Evolutionary conservation across 2,113 vertebrate species (phyloP).

Genomic region (Onychorhynchus coronatus): DNA sequence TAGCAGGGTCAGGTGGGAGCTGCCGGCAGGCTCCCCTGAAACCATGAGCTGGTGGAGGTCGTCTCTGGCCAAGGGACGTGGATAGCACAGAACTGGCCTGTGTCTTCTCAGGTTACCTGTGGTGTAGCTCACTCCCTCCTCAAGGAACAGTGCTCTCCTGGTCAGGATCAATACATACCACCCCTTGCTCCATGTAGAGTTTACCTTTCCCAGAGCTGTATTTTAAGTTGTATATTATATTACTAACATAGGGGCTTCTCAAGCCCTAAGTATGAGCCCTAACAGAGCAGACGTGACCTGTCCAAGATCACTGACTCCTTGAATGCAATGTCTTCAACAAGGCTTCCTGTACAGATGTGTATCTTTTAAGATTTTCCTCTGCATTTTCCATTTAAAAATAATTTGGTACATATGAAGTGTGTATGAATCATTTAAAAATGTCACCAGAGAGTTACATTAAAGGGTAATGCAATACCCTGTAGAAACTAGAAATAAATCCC

Average conservation of each 20-base stretch:
- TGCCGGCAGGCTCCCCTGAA: not conserved
- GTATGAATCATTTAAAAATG: slow-evolving; percentile 38
- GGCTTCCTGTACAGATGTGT: not conserved
- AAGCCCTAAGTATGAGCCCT: not conserved
- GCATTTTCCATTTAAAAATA: slow-evolving; percentile 9
- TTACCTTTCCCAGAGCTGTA: not conserved
- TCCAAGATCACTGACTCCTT: rapidly evolving
- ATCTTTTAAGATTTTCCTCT: not conserved
- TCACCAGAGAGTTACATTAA: slow-evolving; percentile 24
- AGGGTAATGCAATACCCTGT: not conserved
- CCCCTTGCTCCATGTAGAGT: not conserved
- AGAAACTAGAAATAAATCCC: slow-evolving; percentile 23
- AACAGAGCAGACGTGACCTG: not conserved
- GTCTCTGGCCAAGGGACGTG: rapidly evolving
- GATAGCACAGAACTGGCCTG: not conserved
- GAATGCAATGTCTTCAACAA: not conserved
- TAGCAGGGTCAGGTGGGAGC: not conserved
- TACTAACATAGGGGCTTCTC: not conserved
- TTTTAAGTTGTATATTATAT: not conserved
- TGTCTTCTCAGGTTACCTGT: not conserved
- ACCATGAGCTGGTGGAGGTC: not conserved
- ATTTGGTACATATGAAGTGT: not conserved
- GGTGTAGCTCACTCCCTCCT: not conserved
- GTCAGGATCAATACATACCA: not conserved
- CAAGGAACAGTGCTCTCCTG: not conserved